These are phyloP conservation scores for Mythimna pallens DNA, from an alignment of 2,888 invertebrate genomes.

Conservation along the genomic window DNA sequence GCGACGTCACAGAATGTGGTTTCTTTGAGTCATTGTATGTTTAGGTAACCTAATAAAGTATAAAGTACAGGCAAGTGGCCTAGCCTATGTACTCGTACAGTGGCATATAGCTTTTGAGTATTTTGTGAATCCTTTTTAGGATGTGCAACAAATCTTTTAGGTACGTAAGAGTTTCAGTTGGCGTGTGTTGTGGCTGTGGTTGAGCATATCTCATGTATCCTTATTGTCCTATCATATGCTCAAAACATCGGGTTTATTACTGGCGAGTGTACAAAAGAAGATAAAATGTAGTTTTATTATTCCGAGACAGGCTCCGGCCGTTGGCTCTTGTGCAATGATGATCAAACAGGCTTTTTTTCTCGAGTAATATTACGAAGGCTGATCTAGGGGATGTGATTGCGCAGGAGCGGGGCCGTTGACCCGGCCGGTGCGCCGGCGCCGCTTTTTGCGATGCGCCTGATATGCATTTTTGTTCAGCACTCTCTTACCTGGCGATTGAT, in stretches of 20 bases:
- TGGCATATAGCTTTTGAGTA: no score
- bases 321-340: conserved; percentile 39
- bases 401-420: conserved; percentile 60
- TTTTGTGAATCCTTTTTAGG: no score
- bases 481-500: conserved; percentile 41
- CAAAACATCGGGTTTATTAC: neutral
- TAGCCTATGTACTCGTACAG: neutral
- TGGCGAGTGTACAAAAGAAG: neutral
- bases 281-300: conserved; percentile 32
- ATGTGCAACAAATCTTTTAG: neutral
- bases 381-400: conserved; percentile 66
- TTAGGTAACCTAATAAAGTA: neutral
- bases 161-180: no score
- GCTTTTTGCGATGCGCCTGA: conserved; percentile 64
- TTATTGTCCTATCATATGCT: neutral
- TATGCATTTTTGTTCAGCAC: conserved; percentile 52
- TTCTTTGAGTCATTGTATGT: neutral
- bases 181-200: no score
- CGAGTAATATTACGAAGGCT: conserved; percentile 40
- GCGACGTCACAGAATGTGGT: neutral
- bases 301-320: conserved; percentile 18
- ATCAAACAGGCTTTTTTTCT: conserved; percentile 49
- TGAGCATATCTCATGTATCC: neutral
- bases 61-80: neutral
- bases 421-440: conserved; percentile 49